Evolutionary conservation across 2,797 vertebrate genomes (phyloP), one percentile per base, ranked within the genome.

Genomic region (Propithecus deckenii): DNA sequence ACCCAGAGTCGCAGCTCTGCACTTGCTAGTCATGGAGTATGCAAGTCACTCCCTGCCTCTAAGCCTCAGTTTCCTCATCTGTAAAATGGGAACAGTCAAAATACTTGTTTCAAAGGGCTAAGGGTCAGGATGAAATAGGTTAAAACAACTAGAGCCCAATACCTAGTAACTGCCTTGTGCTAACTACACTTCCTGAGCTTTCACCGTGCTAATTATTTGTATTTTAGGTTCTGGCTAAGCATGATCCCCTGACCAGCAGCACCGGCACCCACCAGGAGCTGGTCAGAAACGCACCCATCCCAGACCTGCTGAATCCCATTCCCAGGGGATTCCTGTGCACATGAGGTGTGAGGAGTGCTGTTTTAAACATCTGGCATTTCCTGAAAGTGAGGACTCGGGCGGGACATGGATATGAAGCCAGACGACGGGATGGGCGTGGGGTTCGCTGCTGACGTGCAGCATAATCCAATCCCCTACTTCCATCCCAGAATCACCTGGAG

Each of bases 21-120:
- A 30, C 46, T 55, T 0, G 0, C 89, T 61, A 7, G 5, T 15
- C 9, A 15, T 11, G 12, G 13, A 18, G 0, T 7, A 22, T 32
- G 22, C 71, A 52, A 59, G 22, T 46, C 22, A 20, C 46, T 85
- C 18, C 46, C 78, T 8, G 30, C 65, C 65, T n/a, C 38, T 8
- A 14, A 85, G 46, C 32, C 83, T 69, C 86, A 12, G 32, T 55
- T 38, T 59, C 57, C 63, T 92, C 80, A 2, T 25, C 57, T 75
- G 23, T 63, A 35, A 59, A 18, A 69, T 22, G 10, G 28, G 35
- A 35, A 22, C 55, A 1, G 65, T 48, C 0, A 0, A 90, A 87
- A 83, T 2, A 25, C 14, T 11, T n/a, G 67, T 25, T 71, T 79
- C 41, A 8, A 4, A 81, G 55, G 57, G 23, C 15, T 15, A 46